Percentiles rank a stretch among this genome's conserved stretches.
phyloP scores from a whole-genome alignment of 2,797 vertebrate species.

The Margarornis squamiger region DNA sequence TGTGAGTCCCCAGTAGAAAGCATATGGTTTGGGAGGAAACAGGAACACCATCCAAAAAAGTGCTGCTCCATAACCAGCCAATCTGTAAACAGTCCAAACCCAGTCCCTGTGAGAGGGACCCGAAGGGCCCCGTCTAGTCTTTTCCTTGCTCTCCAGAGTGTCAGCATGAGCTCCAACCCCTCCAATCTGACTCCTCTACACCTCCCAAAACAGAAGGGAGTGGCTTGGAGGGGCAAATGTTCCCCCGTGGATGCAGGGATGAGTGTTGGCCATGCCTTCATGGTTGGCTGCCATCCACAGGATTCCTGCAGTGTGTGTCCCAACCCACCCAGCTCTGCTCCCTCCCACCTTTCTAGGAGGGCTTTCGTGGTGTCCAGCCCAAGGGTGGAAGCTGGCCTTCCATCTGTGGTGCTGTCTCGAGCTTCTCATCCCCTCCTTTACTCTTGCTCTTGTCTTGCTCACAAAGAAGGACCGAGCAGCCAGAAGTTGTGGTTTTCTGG shows the following conservation, averaged over 20 bases:
- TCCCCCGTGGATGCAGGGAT: not conserved
- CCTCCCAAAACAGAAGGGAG: not conserved
- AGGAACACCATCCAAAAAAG: not conserved
- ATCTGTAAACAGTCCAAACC: not conserved
- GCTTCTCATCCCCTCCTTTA: accelerated
- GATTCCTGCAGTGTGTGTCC: accelerated
- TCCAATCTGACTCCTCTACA: not conserved
- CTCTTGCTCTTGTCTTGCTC: not conserved
- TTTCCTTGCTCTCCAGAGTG: accelerated
- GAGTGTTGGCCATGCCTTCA: not conserved
- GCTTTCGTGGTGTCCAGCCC: not conserved
- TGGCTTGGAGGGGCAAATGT: not conserved
- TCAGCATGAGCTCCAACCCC: accelerated
- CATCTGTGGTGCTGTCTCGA: accelerated
- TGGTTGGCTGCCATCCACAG: not conserved
- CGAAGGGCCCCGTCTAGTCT: accelerated
- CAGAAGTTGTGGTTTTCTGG: not conserved
- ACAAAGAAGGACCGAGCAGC: not conserved
- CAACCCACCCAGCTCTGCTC: not conserved
- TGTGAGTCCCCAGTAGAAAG: not conserved
- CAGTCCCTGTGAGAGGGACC: not conserved
- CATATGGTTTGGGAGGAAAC: conserved; percentile 46
- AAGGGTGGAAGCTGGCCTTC: not conserved
- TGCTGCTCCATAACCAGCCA: not conserved
- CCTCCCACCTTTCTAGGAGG: not conserved